Percentiles rank a stretch among this genome's conserved stretches.
phyloP scores from a whole-genome alignment of 2,888 invertebrate species.

The Syritta pipiens region DNA sequence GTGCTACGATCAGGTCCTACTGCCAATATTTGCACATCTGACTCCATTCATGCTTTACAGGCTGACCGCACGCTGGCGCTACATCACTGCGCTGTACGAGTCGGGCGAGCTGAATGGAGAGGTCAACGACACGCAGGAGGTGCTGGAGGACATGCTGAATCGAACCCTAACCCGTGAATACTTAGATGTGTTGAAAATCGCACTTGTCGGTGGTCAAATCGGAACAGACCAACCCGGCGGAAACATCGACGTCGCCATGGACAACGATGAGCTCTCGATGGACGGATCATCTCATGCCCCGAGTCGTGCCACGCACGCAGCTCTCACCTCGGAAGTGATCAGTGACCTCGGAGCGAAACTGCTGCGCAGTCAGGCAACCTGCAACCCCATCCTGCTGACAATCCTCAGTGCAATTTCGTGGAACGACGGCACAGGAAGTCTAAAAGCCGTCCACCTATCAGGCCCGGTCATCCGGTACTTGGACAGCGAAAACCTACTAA shows the following conservation, averaged over 20 bases:
- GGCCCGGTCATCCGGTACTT: slow-evolving; percentile 86
- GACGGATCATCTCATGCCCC: slow-evolving; percentile 83
- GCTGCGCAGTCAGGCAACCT: slow-evolving; percentile 84
- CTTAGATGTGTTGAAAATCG: slow-evolving; percentile 88
- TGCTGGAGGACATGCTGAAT: slow-evolving; percentile 91
- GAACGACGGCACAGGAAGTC: slow-evolving; percentile 91
- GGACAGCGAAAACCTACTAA: slow-evolving; percentile 83
- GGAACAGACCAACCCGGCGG: slow-evolving; percentile 72
- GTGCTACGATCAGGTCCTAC: slow-evolving; percentile 86
- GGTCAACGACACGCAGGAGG: slow-evolving; percentile 87
- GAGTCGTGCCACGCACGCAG: slow-evolving; percentile 79
- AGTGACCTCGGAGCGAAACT: slow-evolving; percentile 90
- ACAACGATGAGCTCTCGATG: slow-evolving; percentile 85
- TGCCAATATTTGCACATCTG: slow-evolving; percentile 89
- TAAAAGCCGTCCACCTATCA: slow-evolving; percentile 88
- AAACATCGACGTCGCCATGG: slow-evolving; percentile 80
- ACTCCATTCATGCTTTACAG: slow-evolving; percentile 87
- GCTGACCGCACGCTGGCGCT: slow-evolving; percentile 88
- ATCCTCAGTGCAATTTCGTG: slow-evolving; percentile 86
- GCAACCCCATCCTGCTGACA: slow-evolving; percentile 83
- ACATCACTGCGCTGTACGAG: slow-evolving; percentile 87
- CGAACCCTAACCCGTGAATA: slow-evolving; percentile 93
- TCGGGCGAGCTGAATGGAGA: slow-evolving; percentile 88
- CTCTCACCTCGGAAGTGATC: slow-evolving; percentile 85
- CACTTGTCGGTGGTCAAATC: slow-evolving; percentile 86